Percentiles rank a stretch among this genome's conserved stretches.
Conservation (phyloP, 2,797 vertebrate genomes). For the Syncerus caffer region DNA sequence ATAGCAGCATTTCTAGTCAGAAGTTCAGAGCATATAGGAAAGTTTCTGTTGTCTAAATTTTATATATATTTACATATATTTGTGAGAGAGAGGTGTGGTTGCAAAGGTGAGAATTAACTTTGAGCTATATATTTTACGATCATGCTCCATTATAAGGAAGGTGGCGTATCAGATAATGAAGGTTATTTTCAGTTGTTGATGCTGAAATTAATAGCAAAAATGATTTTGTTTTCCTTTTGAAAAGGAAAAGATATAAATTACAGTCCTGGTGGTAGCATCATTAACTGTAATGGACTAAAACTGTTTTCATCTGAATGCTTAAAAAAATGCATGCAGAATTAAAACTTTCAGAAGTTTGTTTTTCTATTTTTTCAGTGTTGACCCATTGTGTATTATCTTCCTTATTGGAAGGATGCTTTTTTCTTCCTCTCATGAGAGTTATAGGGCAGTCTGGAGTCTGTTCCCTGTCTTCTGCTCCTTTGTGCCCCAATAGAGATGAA, state of each 20-base stretch:
- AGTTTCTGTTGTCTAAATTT: constrained; percentile 75
- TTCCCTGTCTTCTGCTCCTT: constrained; percentile 59
- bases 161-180: constrained; percentile 68
- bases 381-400: constrained; percentile 46
- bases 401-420: constrained; percentile 69
- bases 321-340: constrained; percentile 74
- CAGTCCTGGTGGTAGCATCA: constrained; percentile 51
- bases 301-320: constrained; percentile 50
- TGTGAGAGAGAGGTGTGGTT: constrained; percentile 44
- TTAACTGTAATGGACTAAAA: constrained; percentile 61
- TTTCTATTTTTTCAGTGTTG: constrained; percentile 65
- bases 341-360: constrained; percentile 72
- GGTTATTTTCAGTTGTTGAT: constrained; percentile 68
- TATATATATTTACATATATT: constrained; percentile 8
- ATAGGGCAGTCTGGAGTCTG: constrained; percentile 66
- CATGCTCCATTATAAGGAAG: constrained; percentile 54
- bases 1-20: constrained; percentile 76
- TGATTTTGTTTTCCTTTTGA: constrained; percentile 69
- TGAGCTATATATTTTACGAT: constrained; percentile 69
- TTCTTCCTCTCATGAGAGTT: constrained; percentile 69
- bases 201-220: constrained; percentile 73
- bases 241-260: constrained; percentile 67
- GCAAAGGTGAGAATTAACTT: constrained; percentile 77
- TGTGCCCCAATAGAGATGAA: constrained; percentile 69
- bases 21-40: constrained; percentile 74